Conservation (phyloP, 2,888 invertebrate genomes). For the Morpho achilles region DNA sequence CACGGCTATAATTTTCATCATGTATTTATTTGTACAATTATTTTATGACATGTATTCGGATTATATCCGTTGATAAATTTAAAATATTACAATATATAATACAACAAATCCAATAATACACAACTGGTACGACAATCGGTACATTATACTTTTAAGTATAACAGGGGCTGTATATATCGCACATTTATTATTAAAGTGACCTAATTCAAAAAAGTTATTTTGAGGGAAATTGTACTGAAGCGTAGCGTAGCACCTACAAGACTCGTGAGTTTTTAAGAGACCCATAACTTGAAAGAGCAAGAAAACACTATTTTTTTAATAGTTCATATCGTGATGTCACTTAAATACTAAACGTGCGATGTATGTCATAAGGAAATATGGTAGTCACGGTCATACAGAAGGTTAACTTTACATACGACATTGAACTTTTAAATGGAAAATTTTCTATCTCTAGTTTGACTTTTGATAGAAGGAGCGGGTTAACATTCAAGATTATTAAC, state of each 20-base stretch:
- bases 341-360: no score
- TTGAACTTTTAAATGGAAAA: slow-evolving; percentile 24
- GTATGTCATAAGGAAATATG: slow-evolving; percentile 13
- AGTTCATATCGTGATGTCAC: no score
- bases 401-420: slow-evolving; percentile 11
- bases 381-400: slow-evolving; percentile 15
- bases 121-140: slow-evolving; percentile 21
- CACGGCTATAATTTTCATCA: background rate
- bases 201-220: no score
- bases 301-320: no score
- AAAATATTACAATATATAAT: slow-evolving; percentile 4
- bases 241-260: no score
- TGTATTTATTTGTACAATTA: slow-evolving; percentile 11
- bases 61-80: slow-evolving; percentile 5
- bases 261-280: no score
- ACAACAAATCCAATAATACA: slow-evolving; percentile 17
- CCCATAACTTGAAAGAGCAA: no score
- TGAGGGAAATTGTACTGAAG: no score
- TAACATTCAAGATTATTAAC: no score
- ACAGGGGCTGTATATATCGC: slow-evolving; percentile 15
- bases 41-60: slow-evolving; percentile 1
- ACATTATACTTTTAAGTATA: slow-evolving; percentile 6
- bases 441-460: slow-evolving; percentile 53
- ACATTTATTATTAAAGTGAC: no score
- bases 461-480: slow-evolving; percentile 39